These are phyloP conservation scores for Semotilus atromaculatus DNA, from an alignment of 2,797 vertebrate species.

Conservation along the genomic window DNA sequence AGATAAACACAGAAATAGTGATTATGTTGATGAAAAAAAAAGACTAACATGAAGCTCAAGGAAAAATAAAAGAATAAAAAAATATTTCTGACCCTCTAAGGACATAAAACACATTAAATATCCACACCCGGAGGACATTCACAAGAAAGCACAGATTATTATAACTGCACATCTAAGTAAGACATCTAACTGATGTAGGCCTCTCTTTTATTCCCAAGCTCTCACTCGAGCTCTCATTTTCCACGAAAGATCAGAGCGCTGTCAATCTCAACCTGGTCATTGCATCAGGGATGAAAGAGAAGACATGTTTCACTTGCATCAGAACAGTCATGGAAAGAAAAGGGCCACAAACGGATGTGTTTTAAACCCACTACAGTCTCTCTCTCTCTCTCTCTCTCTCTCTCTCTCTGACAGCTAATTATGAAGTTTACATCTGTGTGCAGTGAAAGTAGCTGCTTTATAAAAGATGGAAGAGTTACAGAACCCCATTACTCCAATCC, in stretches of 20 bases:
- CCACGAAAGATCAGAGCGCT: constrained; percentile 37
- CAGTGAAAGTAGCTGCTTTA: constrained; percentile 21
- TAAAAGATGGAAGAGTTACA: constrained; percentile 18
- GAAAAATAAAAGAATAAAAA: neutral
- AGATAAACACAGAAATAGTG: neutral
- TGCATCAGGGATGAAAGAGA: constrained; percentile 42
- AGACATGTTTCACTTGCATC: constrained; percentile 26
- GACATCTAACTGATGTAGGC: constrained; percentile 13
- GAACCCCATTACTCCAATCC: constrained; percentile 28
- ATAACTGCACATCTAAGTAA: constrained; percentile 34
- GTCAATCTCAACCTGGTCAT: constrained; percentile 43
- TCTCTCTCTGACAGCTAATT: constrained; percentile 46
- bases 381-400: neutral
- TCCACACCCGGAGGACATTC: constrained; percentile 6
- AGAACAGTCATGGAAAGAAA: constrained; percentile 35
- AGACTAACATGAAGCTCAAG: neutral
- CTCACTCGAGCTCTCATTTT: constrained; percentile 16
- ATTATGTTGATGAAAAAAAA: neutral
- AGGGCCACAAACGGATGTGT: constrained; percentile 28
- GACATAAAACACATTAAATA: constrained; percentile 20
- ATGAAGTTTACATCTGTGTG: constrained; percentile 34
- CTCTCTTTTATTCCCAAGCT: neutral
- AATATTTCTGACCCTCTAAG: neutral
- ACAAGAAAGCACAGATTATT: constrained; percentile 26
- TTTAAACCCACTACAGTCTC: constrained; percentile 1